These are phyloP conservation scores for Harmothoe impar DNA, from an alignment of 2,888 invertebrate species.

Conservation along the genomic window DNA sequence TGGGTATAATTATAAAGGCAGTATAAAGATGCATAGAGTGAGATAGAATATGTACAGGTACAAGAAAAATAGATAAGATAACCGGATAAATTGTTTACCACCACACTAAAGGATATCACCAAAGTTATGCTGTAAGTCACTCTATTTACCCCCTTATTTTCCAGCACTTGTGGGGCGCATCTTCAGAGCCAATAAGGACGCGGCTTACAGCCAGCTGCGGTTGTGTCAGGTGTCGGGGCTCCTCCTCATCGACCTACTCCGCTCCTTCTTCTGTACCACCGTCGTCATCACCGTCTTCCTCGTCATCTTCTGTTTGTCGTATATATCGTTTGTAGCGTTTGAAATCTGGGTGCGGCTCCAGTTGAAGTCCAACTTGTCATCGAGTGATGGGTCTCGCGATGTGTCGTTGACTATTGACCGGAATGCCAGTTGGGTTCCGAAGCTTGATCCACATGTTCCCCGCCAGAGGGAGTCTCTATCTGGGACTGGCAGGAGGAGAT, in stretches of 20 bases:
- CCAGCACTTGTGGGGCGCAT: constrained; percentile 28
- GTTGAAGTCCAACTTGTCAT: background rate
- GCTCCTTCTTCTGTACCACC: constrained; percentile 13
- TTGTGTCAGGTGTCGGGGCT: constrained; percentile 24
- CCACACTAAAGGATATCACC: too few species aligned
- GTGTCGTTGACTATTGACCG: background rate
- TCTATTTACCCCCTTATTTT: too few species aligned
- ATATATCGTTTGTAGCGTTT: background rate
- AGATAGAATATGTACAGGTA: too few species aligned
- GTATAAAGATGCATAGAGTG: too few species aligned
- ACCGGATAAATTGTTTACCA: too few species aligned
- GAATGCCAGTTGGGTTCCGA: background rate
- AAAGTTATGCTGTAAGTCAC: too few species aligned
- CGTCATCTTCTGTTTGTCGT: background rate
- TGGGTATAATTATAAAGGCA: too few species aligned
- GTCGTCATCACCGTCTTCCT: background rate
- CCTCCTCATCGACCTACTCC: background rate
- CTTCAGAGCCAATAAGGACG: constrained; percentile 30
- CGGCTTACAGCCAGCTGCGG: constrained; percentile 30
- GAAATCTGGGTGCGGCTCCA: constrained; percentile 14
- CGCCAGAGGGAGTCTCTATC: constrained; percentile 30
- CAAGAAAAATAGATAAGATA: too few species aligned
- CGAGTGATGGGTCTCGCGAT: background rate
- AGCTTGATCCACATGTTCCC: background rate
- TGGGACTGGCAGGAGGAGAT: background rate